Conservation (phyloP, 2,888 invertebrate species). For the Acanthopleura granulata region DNA sequence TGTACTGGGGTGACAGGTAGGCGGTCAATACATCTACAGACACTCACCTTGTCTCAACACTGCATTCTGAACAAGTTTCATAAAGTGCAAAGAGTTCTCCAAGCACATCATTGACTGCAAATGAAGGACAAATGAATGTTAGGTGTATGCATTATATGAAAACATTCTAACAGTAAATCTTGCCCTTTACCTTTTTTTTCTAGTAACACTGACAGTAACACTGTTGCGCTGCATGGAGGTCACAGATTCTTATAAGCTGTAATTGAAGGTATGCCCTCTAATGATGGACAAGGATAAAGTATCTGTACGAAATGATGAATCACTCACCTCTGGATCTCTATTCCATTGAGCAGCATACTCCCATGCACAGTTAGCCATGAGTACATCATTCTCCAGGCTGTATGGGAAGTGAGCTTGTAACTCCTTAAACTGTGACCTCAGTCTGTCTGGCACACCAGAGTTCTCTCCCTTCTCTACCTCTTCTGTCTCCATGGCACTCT, state of each 20-base stretch:
- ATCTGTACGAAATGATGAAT: background rate
- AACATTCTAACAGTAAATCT: too few relatives aligned
- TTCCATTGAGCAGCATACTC: conserved; percentile 91
- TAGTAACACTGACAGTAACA: too few relatives aligned
- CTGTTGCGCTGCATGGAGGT: too few relatives aligned
- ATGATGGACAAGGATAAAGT: too few relatives aligned
- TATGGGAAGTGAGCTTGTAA: conserved; percentile 82
- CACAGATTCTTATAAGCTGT: too few relatives aligned
- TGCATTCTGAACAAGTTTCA: conserved; percentile 78
- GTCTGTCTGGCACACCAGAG: background rate
- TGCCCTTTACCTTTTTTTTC: too few relatives aligned
- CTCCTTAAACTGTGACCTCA: conserved; percentile 50
- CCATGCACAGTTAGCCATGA: conserved; percentile 91
- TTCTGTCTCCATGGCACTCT: background rate
- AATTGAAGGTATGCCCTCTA: too few relatives aligned
- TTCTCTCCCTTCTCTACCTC: background rate
- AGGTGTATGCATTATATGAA: too few relatives aligned
- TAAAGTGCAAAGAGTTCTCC: conserved; percentile 79
- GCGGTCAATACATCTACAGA: too few relatives aligned
- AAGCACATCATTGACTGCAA: conserved; percentile 74
- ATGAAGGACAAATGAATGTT: background rate
- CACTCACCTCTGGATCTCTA: conserved; percentile 74
- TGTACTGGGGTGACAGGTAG: too few relatives aligned
- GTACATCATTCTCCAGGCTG: conserved; percentile 83
- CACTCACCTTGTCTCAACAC: conserved; percentile 76